A percentile compares a stretch with the other conserved stretches of the same genome.
These are phyloP conservation scores for Paraescarpia echinospica DNA, from an alignment of 1,140 invertebrate species.

Conservation along the genomic window DNA sequence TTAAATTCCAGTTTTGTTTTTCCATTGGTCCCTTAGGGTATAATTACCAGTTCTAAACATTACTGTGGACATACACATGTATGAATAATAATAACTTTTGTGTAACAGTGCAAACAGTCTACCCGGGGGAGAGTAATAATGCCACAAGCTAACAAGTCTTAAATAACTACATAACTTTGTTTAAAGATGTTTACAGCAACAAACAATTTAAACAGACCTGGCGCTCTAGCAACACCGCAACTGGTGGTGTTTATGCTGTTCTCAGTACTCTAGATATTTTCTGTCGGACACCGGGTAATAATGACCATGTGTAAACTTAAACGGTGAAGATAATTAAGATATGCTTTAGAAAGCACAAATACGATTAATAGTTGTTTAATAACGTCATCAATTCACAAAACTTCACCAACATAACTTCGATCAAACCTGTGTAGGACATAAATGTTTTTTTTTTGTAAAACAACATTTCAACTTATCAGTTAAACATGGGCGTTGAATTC, in stretches of 20 bases:
- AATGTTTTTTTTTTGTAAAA: background rate
- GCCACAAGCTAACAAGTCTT: background rate
- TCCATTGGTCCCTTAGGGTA: no score
- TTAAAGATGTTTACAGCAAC: background rate
- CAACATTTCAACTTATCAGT: background rate
- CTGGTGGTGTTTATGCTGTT: background rate
- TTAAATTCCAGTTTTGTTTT: no score
- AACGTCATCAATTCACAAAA: background rate
- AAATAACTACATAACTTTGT: background rate
- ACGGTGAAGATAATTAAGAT: background rate
- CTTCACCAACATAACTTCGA: background rate
- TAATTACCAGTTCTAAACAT: no score
- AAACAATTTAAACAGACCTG: background rate
- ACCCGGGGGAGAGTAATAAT: no score
- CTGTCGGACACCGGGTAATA: background rate
- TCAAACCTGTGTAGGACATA: background rate
- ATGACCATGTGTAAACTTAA: background rate
- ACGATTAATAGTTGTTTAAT: background rate
- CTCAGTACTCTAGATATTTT: background rate
- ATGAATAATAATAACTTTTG: background rate
- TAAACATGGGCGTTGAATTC: background rate
- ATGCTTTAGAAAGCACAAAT: background rate
- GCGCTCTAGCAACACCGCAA: background rate
- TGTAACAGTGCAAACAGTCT: background rate
- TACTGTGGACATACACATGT: no score